Evolutionary conservation across 2,888 invertebrate species (phyloP).

Genomic region (Lithophane ornitopus): DNA sequence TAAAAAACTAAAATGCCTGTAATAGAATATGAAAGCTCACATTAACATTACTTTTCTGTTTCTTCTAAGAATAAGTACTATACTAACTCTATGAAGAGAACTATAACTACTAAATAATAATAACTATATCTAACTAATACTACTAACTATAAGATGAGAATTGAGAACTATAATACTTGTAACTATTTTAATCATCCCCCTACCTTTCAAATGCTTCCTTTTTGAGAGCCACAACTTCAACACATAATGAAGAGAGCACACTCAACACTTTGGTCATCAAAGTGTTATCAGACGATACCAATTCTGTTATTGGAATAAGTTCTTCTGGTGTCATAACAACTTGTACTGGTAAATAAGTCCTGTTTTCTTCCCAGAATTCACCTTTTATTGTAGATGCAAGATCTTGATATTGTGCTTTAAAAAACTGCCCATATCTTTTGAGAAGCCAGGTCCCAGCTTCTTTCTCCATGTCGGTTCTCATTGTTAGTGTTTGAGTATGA

Average conservation of each 20-base stretch:
- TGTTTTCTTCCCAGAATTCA: slow-evolving; percentile 79
- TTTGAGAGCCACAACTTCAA: slow-evolving; percentile 93
- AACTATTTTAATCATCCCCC: slow-evolving; percentile 63
- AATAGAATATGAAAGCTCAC: slow-evolving; percentile 62
- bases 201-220: slow-evolving; percentile 92
- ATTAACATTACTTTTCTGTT: not conserved
- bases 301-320: slow-evolving; percentile 91
- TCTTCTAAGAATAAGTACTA: not conserved
- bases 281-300: slow-evolving; percentile 96
- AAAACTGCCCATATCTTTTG: slow-evolving; percentile 86
- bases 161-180: too few relatives aligned
- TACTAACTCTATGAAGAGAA: too few relatives aligned
- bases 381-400: slow-evolving; percentile 71
- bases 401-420: slow-evolving; percentile 85
- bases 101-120: too few relatives aligned
- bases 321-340: slow-evolving; percentile 89
- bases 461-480: slow-evolving; percentile 82
- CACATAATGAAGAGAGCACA: slow-evolving; percentile 94
- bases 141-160: too few relatives aligned
- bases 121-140: too few relatives aligned
- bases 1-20: slow-evolving; percentile 90
- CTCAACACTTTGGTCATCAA: slow-evolving; percentile 94
- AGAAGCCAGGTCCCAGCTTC: slow-evolving; percentile 84
- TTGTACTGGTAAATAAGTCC: slow-evolving; percentile 82
- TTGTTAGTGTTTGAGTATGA: slow-evolving; percentile 53